phyloP scores from a whole-genome alignment of 2,113 vertebrate species.

The Rhabdornis inornatus region DNA sequence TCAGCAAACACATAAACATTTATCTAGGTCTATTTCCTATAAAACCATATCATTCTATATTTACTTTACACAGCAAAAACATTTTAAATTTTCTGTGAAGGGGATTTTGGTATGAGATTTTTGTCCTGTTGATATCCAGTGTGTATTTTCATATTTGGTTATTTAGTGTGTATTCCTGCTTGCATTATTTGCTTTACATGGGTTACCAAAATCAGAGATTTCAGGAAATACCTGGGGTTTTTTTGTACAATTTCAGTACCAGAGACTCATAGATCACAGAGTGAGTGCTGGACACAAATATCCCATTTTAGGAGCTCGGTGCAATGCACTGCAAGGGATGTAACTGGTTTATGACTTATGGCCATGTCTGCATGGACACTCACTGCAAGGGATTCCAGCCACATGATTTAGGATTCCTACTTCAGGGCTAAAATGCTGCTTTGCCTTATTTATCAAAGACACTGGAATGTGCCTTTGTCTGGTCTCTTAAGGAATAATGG shows the following conservation, averaged over 20 bases:
- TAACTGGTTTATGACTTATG: neutral
- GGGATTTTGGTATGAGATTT: neutral
- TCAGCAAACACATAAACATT: neutral
- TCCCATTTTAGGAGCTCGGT: neutral
- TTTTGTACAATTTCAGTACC: neutral
- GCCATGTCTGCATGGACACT: neutral
- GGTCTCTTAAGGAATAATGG: neutral
- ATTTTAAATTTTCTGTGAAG: neutral
- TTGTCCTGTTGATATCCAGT: neutral
- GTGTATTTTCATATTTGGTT: neutral
- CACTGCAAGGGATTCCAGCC: neutral
- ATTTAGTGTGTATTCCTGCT: neutral
- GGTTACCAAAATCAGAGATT: neutral
- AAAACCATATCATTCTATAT: accelerated
- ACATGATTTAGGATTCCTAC: neutral
- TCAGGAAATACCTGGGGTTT: neutral
- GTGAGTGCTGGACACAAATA: neutral
- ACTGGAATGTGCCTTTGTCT: neutral
- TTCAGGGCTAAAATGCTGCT: neutral
- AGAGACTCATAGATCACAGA: neutral
- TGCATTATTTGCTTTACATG: neutral
- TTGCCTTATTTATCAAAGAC: neutral
- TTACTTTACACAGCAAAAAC: neutral
- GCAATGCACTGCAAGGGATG: neutral
- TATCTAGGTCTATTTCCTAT: neutral